Evolutionary conservation across 2,113 vertebrate species (phyloP), one percentile per base, ranked within the genome.

Genomic region (Nanorana parkeri): DNA sequence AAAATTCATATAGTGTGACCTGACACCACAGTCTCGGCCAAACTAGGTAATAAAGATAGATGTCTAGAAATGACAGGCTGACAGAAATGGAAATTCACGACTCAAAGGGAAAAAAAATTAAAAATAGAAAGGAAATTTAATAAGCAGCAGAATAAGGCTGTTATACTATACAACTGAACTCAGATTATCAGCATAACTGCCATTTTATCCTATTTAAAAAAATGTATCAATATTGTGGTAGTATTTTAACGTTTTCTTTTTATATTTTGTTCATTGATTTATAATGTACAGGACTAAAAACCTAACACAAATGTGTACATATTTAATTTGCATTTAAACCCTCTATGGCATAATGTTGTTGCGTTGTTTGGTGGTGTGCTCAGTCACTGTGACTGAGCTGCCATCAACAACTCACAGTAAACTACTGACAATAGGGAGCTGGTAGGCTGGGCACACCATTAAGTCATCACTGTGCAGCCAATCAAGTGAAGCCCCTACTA

Each of bases 1-100:
- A 58, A 81, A 81, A 54, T 72, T 81, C 68, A 72, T 81, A 81
- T 58, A 64, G 56, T 72, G 68, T 20, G 20, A 81, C 23, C 68
- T 81, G 78, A 81, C 78, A 81, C 68, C 21, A 54, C 16, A 63
- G 58, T 65, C 78, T 61, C 72, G 54, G 68, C 36, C 68, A 81
- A 81, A 80, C 52, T 55, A 72, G 69, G 68, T 81, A 81, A 81
- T 73, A 81, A 64, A 81, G 78, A 81, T 81, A 63, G 58, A 81
- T 81, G 41, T 47, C 58, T 54, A 17, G 26, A 26, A 64, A 72
- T 26, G 68, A 36, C 23, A 29, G 41, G 24, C 23, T 10, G 23
- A 23, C 58, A 64, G 68, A 23, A 81, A 81, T 72, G 58, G 68
- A 72, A 64, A 71, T 63, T 69, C 56, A 71, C 26, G 61, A 15